These are phyloP conservation scores for Gibbula magus DNA, from an alignment of 2,888 invertebrate genomes.

Conservation along the genomic window DNA sequence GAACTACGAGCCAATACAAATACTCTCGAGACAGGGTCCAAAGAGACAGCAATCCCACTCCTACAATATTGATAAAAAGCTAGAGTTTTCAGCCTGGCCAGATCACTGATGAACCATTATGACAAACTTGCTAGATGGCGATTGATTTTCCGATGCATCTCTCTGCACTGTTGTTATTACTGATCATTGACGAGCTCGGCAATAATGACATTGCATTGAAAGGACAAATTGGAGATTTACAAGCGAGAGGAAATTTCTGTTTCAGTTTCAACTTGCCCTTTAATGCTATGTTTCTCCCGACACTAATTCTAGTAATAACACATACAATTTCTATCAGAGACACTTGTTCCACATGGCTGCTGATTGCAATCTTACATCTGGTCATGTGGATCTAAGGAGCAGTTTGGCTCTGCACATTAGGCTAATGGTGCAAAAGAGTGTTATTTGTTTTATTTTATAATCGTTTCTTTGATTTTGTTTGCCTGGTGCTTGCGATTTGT, in stretches of 20 bases:
- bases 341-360: neutral
- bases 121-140: neutral
- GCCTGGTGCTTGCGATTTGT: too few species aligned
- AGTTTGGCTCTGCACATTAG: too few species aligned
- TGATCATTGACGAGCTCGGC: neutral
- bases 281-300: neutral
- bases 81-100: neutral
- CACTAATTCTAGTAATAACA: neutral
- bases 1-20: neutral
- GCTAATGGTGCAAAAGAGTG: too few species aligned
- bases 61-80: slow-evolving; percentile 10
- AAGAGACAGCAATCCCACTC: neutral
- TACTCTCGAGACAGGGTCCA: neutral
- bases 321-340: neutral
- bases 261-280: neutral
- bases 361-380: neutral
- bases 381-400: too few species aligned
- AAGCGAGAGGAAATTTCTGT: neutral
- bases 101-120: neutral
- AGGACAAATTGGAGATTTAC: neutral
- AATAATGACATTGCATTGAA: neutral
- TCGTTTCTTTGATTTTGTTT: too few species aligned
- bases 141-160: neutral
- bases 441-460: too few species aligned
- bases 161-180: neutral